Percentiles rank a stretch among this genome's conserved stretches.
These are phyloP conservation scores for Amphipoea oculea DNA, from an alignment of 2,888 invertebrate species.

Conservation along the genomic window DNA sequence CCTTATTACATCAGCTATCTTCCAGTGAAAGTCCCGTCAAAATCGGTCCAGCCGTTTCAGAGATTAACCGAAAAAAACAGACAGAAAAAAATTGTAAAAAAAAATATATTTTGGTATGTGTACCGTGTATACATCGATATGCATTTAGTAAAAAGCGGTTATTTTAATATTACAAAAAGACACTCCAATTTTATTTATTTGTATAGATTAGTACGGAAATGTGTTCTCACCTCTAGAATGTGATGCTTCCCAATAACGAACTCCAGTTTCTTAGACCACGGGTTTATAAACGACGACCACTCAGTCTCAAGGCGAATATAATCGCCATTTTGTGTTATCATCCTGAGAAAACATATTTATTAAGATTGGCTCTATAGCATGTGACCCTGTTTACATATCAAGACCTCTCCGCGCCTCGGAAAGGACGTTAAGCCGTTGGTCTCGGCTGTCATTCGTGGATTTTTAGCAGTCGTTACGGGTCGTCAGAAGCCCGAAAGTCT, in stretches of 20 bases:
- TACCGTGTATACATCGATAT: too few species aligned
- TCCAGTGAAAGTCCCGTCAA: too few species aligned
- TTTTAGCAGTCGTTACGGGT: not conserved
- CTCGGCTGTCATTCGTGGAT: not conserved
- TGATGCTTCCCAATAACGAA: constrained; percentile 96
- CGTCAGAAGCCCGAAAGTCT: not conserved
- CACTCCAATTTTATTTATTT: too few species aligned
- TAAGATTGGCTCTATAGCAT: not conserved
- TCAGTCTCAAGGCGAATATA: constrained; percentile 96
- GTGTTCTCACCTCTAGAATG: constrained; percentile 92
- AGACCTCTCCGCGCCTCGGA: not conserved
- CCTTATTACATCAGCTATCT: too few species aligned
- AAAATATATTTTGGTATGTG: too few species aligned
- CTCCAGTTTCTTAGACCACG: constrained; percentile 97
- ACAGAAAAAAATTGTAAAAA: too few species aligned
- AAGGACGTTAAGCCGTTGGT: not conserved
- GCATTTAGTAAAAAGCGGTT: too few species aligned
- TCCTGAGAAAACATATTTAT: constrained; percentile 86
- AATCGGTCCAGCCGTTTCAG: too few species aligned
- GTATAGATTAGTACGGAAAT: not conserved
- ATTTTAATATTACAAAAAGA: too few species aligned
- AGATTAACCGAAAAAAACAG: too few species aligned
- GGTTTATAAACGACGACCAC: constrained; percentile 98
- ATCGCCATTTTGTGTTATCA: constrained; percentile 95
- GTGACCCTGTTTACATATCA: not conserved